Conservation (phyloP, 2,797 vertebrate species). For the Pygocentrus nattereri region DNA sequence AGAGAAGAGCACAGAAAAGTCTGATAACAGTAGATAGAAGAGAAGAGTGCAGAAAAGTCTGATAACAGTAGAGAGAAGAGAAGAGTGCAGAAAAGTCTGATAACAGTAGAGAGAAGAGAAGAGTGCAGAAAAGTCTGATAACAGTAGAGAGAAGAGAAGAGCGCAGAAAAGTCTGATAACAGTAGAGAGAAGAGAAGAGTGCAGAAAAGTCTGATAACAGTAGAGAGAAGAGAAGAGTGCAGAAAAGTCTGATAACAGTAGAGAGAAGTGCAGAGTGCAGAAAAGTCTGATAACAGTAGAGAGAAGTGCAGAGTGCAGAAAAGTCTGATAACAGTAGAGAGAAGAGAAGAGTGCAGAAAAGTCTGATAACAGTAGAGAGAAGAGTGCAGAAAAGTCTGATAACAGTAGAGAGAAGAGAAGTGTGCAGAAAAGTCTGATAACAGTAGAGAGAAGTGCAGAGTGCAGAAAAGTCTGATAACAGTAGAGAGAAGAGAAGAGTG, state of each 20-base stretch:
- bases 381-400: neutral
- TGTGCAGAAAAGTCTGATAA: neutral
- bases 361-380: too few relatives aligned
- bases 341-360: too few relatives aligned
- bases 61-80: neutral
- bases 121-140: too few relatives aligned
- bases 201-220: neutral
- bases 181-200: neutral
- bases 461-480: neutral
- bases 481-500: neutral
- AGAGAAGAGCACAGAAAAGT: neutral
- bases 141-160: neutral
- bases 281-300: neutral
- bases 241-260: neutral
- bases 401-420: constrained; percentile 17
- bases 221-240: constrained; percentile 13
- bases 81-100: neutral
- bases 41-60: neutral
- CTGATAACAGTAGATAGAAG: neutral
- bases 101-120: neutral
- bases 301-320: neutral
- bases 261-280: neutral
- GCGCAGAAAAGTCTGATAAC: neutral
- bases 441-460: neutral
- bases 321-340: neutral